Evolutionary conservation across 2,888 invertebrate genomes (phyloP).

Genomic region (Phengaris arion): DNA sequence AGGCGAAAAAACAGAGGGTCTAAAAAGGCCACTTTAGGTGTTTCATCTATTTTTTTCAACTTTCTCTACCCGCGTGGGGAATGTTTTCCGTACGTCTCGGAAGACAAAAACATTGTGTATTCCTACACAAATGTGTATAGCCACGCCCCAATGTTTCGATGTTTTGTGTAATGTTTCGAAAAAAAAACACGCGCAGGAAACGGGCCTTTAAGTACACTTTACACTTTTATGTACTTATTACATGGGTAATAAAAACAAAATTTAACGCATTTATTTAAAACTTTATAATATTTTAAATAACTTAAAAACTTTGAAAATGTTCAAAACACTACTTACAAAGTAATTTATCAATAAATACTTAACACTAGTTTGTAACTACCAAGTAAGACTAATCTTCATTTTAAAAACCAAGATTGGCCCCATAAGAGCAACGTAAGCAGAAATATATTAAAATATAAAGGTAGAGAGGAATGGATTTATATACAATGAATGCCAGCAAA

Average conservation of each 20-base stretch:
- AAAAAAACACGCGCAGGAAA: no score
- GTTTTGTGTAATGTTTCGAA: no score
- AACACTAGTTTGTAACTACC: conserved; percentile 61
- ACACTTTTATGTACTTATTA: no score
- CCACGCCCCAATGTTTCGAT: no score
- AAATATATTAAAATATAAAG: conserved; percentile 44
- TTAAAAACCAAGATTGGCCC: conserved; percentile 68
- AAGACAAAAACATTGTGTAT: no score
- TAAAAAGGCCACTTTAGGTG: no score
- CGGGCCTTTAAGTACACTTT: no score
- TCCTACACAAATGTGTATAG: no score
- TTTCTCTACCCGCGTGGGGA: no score
- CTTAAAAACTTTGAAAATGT: conserved; percentile 74
- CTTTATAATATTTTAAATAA: conserved; percentile 72
- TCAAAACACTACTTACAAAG: conserved; percentile 66
- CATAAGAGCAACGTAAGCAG: conserved; percentile 53
- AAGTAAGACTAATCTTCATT: conserved; percentile 55
- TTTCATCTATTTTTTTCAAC: no score
- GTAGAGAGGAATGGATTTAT: conserved; percentile 53
- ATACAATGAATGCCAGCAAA: conserved; percentile 55
- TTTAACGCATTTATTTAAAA: conserved; percentile 74
- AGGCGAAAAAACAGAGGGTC: no score
- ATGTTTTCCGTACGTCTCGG: no score
- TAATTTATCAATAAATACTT: conserved; percentile 76
- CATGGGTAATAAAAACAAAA: conserved; percentile 27